Conservation (phyloP, 2,797 vertebrate genomes). For the Jordanella pulchra region DNA sequence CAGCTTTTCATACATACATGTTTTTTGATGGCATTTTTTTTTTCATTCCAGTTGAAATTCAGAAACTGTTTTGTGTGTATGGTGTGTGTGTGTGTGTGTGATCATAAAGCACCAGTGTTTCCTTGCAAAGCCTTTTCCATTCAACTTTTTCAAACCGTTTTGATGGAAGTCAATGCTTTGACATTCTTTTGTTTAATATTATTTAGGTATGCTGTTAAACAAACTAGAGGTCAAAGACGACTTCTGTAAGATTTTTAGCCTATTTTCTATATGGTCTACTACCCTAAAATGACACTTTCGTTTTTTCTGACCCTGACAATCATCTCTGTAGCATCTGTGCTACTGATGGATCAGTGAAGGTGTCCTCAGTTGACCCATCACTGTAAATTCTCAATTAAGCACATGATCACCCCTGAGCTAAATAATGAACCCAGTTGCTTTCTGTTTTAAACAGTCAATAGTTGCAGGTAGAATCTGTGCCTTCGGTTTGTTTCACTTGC, state of each 20-base stretch:
- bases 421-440: background rate
- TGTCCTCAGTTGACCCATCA: background rate
- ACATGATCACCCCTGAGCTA: background rate
- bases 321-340: too few relatives aligned
- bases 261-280: background rate
- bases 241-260: background rate
- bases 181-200: background rate
- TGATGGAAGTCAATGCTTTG: background rate
- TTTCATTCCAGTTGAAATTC: background rate
- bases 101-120: background rate
- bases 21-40: background rate
- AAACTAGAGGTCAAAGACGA: too few relatives aligned
- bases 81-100: too few relatives aligned
- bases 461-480: conserved; percentile 1
- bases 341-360: background rate
- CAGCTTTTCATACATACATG: background rate
- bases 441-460: background rate
- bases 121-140: background rate
- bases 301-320: conserved; percentile 5
- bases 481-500: conserved; percentile 9
- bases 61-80: background rate
- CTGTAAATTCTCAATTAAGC: background rate
- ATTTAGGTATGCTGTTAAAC: background rate
- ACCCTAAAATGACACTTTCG: background rate
- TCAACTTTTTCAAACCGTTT: background rate